Evolutionary conservation across 2,113 vertebrate species (phyloP), one percentile per base, ranked within the genome.

Genomic region (Plecturocebus donacophilus): DNA sequence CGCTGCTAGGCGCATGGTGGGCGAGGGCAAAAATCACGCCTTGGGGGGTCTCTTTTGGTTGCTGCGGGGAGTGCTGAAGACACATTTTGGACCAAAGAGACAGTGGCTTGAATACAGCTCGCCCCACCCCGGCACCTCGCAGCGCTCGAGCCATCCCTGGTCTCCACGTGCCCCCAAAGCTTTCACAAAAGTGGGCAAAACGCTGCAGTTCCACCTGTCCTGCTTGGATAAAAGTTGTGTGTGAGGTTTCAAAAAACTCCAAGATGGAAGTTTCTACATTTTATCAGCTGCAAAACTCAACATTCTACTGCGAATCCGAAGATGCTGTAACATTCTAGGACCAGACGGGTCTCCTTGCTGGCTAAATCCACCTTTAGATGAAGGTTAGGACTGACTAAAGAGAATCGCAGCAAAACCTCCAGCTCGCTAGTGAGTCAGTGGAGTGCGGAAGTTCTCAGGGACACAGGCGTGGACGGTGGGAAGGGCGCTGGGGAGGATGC

Each of bases 71-170:
- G 76, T 9, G 40, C 61, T 12, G 30, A 56, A 21, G 68, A 32
- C 58, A 38, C 6, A 25, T 12, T 40, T 32, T 8, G 52, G 30
- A 40, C 45, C 81, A 32, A 23, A 49, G 35, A 0, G 54, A 66
- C 42, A 19, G 7, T 1, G n/a, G 25, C 30, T 38, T 19, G 1
- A 3, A 3, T 16, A 1, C 11, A 4, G 2, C 42, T 27, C 23
- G 0, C 47, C 16, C 10, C 14, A 6, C 42, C 3, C 0, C 0
- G 13, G 14, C 20, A 1, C 27, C 54, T 7, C 4, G 5, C n/a
- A 5, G 14, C 49, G 0, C 2, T 0, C 1, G 0, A 8, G 42
- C 75, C 58, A 61, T 6, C 3, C n/a, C 82, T 20, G 23, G 85
- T 6, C 19, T 32, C 68, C 27, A 19, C 0, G 0, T 1, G 0